These are phyloP conservation scores for Carlito syrichta DNA, from an alignment of 2,113 vertebrate genomes.

Conservation along the genomic window DNA sequence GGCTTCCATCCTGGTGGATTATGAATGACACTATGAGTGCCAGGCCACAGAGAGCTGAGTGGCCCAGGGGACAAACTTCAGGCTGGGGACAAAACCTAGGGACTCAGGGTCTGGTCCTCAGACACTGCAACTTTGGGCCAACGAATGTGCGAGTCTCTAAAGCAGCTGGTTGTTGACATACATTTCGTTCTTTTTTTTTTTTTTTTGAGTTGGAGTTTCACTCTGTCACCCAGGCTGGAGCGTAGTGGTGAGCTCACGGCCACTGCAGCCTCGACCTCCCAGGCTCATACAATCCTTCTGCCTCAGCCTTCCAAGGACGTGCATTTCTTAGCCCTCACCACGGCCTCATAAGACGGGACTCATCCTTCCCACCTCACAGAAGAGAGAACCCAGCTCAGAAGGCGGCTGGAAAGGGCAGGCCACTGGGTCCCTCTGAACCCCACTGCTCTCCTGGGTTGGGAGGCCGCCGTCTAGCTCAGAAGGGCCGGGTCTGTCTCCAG, in stretches of 20 bases:
- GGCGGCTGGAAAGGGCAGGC: not conserved
- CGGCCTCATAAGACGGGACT: fast-evolving
- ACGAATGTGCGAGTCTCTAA: not conserved
- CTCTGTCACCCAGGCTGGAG: too few species aligned
- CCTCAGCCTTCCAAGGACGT: too few species aligned
- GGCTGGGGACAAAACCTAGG: fast-evolving
- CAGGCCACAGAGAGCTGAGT: not conserved
- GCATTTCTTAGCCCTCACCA: too few species aligned
- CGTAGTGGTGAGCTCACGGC: too few species aligned
- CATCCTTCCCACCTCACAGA: not conserved
- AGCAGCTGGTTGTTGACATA: not conserved
- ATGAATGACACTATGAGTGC: not conserved
- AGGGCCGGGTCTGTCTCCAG: not conserved
- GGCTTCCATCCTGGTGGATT: not conserved
- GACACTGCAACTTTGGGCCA: not conserved
- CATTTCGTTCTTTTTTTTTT: too few species aligned
- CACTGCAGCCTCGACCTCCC: too few species aligned
- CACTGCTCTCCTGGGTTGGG: fast-evolving
- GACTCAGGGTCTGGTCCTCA: not conserved
- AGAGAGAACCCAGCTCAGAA: not conserved
- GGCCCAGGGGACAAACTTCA: not conserved
- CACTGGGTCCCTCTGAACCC: fast-evolving
- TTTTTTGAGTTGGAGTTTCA: too few species aligned
- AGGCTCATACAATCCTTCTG: too few species aligned
- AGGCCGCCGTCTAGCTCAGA: fast-evolving